Evolutionary conservation across 2,113 vertebrate genomes (phyloP).

Genomic region (Phaetusa simplex): DNA sequence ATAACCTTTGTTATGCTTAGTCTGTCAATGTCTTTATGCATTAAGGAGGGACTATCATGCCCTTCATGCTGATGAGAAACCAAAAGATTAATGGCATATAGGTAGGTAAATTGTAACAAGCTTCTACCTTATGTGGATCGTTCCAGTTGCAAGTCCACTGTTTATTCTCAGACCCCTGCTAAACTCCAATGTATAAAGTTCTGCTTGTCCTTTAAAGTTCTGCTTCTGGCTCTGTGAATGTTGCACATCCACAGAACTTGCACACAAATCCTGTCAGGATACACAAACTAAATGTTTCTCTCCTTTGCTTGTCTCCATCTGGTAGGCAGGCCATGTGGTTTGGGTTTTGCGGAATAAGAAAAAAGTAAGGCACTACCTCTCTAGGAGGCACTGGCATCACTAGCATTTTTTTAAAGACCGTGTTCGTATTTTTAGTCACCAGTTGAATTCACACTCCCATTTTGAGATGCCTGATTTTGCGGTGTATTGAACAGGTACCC

Average conservation of each 20-base stretch:
- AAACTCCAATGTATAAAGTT: neutral
- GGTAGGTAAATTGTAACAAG: neutral
- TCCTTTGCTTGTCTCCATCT: neutral
- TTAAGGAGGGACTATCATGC: neutral
- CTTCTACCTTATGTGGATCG: neutral
- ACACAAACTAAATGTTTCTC: neutral
- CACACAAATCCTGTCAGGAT: neutral
- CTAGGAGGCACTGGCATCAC: neutral
- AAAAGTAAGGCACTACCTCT: neutral
- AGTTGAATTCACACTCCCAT: neutral
- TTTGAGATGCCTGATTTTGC: neutral
- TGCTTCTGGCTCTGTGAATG: neutral
- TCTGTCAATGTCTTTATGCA: neutral
- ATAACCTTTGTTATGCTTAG: neutral
- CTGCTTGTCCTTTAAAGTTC: neutral
- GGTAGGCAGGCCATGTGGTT: neutral
- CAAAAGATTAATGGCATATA: neutral
- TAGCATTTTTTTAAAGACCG: neutral
- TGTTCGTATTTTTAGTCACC: neutral
- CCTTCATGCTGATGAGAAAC: neutral
- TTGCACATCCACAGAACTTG: neutral
- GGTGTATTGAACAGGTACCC: neutral
- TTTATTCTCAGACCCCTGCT: neutral
- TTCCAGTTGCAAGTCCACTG: neutral
- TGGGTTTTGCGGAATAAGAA: neutral